phyloP scores from a whole-genome alignment of 2,888 invertebrate genomes.

The Fragum whitleyi region DNA sequence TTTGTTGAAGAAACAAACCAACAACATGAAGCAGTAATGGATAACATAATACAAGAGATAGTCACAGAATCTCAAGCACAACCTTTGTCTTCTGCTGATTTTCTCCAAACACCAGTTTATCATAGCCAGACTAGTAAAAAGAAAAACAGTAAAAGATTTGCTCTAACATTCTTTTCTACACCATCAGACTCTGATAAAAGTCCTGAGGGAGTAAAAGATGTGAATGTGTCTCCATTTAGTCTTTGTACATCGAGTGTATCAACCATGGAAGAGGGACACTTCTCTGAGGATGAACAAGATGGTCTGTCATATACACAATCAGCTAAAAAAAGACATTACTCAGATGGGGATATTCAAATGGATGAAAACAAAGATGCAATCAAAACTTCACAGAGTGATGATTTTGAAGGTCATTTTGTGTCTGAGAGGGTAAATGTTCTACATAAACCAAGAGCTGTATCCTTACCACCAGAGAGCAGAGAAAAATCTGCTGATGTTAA shows the following conservation, averaged over 20 bases:
- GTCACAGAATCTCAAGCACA: constrained; percentile 18
- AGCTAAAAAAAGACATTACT: constrained; percentile 46
- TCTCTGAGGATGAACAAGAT: constrained; percentile 46
- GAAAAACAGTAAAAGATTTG: background rate
- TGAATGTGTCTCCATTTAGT: constrained; percentile 31
- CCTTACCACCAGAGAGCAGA: background rate
- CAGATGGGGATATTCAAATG: constrained; percentile 48
- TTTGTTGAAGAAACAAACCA: constrained; percentile 32
- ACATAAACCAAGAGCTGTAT: background rate
- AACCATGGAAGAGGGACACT: constrained; percentile 39
- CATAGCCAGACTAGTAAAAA: background rate
- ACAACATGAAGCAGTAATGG: background rate
- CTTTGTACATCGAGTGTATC: constrained; percentile 38
- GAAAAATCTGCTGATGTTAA: background rate
- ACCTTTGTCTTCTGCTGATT: background rate
- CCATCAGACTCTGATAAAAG: constrained; percentile 8
- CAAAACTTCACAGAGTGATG: constrained; percentile 37
- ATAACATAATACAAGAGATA: constrained; percentile 8
- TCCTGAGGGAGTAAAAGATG: constrained; percentile 28
- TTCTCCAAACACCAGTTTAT: background rate
- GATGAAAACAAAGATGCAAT: background rate
- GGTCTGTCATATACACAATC: background rate
- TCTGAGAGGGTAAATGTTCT: constrained; percentile 23
- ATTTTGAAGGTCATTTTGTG: constrained; percentile 58
- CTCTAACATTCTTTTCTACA: background rate